Conservation (phyloP, 2,113 vertebrate species). For the Cryptotis parvus region DNA sequence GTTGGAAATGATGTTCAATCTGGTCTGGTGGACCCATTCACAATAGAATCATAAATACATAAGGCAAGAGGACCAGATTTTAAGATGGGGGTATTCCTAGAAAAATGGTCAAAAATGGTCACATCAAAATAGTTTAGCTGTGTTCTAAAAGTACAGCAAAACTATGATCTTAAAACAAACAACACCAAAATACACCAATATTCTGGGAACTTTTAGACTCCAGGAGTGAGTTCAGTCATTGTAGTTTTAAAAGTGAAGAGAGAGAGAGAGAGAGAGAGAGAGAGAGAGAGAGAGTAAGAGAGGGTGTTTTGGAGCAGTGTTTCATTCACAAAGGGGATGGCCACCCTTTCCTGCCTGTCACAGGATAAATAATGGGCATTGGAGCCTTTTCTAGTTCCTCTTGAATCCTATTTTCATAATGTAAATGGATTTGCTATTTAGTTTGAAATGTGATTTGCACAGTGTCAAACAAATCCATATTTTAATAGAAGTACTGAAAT, state of each 20-base stretch:
- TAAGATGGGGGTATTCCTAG: background rate
- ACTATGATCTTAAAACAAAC: background rate
- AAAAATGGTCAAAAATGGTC: background rate
- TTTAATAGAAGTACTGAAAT: slow-evolving; percentile 38
- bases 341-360: background rate
- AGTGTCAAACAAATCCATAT: slow-evolving; percentile 28
- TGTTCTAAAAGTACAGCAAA: background rate
- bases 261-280: no score
- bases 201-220: background rate
- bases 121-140: background rate
- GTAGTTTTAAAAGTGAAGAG: background rate
- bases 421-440: slow-evolving; percentile 55
- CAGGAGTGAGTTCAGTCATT: background rate
- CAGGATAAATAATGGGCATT: background rate
- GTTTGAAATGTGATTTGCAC: slow-evolving; percentile 41
- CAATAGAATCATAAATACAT: background rate
- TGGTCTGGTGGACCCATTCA: background rate
- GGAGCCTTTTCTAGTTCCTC: background rate
- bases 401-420: slow-evolving; percentile 51
- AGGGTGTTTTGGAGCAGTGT: background rate
- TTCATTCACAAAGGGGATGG: background rate
- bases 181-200: background rate
- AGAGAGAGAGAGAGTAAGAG: no score
- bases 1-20: background rate
- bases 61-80: background rate